Percentiles rank a stretch among this genome's conserved stretches.
Conservation (phyloP, 2,797 vertebrate genomes). For the Odontamblyopus lacepedii region DNA sequence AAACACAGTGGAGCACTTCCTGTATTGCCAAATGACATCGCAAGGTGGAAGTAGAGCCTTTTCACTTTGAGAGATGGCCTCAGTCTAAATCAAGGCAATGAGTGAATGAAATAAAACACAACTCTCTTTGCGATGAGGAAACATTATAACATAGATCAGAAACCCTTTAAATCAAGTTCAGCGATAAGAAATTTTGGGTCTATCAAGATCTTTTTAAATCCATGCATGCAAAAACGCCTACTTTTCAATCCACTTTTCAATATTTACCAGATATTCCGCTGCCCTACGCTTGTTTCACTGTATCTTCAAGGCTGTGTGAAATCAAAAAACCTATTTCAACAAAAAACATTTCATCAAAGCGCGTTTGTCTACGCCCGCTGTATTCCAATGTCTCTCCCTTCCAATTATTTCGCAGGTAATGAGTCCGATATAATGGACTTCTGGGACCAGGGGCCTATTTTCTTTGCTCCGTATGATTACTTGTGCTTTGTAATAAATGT, state of each 20-base stretch:
- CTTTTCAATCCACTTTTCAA: background rate
- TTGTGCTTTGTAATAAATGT: constrained; percentile 21
- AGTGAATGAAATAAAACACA: too few relatives aligned
- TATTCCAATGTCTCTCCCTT: constrained; percentile 32
- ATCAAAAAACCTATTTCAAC: background rate
- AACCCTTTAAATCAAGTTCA: too few relatives aligned
- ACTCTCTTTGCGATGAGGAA: too few relatives aligned
- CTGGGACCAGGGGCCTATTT: constrained; percentile 30
- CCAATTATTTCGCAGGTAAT: constrained; percentile 41
- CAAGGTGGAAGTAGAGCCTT: too few relatives aligned
- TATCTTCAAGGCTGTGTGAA: background rate
- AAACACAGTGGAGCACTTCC: too few relatives aligned
- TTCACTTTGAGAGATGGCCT: too few relatives aligned
- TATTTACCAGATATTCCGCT: background rate
- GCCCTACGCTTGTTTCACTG: background rate
- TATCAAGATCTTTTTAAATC: background rate
- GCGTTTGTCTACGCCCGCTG: background rate
- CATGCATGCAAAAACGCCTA: background rate
- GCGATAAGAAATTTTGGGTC: too few relatives aligned
- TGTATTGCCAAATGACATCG: too few relatives aligned
- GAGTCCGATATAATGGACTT: constrained; percentile 29
- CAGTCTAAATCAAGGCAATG: too few relatives aligned
- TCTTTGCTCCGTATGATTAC: constrained; percentile 32
- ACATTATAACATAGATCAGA: too few relatives aligned
- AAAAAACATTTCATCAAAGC: background rate